phyloP scores from a whole-genome alignment of 2,797 vertebrate genomes.

The Calcarius lapponicus region DNA sequence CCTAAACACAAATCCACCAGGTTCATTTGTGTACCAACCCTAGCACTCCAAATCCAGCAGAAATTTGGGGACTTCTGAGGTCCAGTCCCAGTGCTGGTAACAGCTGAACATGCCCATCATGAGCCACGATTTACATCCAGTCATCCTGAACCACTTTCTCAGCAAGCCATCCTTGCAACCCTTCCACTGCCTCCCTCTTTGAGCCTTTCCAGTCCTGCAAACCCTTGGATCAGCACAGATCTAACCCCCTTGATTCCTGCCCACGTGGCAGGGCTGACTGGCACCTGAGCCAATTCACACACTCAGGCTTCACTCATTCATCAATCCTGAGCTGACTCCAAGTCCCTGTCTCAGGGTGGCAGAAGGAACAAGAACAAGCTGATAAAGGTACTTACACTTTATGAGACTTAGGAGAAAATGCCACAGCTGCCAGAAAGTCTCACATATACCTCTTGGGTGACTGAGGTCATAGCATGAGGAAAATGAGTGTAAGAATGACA shows the following conservation, averaged over 20 bases:
- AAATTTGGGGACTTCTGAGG: background rate
- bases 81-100: background rate
- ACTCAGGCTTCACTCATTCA: background rate
- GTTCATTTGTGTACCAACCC: background rate
- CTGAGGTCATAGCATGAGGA: background rate
- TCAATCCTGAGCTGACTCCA: background rate
- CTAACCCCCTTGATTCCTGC: background rate
- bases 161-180: background rate
- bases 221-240: background rate
- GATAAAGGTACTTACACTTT: background rate
- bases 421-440: background rate
- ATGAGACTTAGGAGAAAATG: background rate
- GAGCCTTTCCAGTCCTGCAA: background rate
- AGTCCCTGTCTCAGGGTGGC: background rate
- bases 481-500: background rate
- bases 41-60: rapidly evolving
- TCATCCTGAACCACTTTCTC: background rate
- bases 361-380: background rate
- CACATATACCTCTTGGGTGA: background rate
- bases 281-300: background rate
- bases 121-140: background rate
- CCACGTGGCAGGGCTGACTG: background rate
- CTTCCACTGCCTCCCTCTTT: background rate
- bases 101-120: background rate
- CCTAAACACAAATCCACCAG: background rate